These are phyloP conservation scores for Scaptomyza reducta DNA, from an alignment of 2,888 invertebrate species.

Conservation along the genomic window DNA sequence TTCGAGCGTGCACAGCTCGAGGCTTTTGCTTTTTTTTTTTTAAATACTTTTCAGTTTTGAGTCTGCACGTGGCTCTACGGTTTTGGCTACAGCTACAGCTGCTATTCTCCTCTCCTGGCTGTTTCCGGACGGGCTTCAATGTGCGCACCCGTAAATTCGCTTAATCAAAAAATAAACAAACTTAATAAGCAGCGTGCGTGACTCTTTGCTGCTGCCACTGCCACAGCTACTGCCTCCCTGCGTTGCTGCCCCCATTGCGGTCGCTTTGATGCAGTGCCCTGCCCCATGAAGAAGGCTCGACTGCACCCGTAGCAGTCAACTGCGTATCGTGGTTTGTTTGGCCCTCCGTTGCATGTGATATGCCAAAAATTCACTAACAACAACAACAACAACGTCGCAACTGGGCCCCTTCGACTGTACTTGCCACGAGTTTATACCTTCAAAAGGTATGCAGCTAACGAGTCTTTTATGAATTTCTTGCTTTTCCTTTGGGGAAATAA, in stretches of 20 bases:
- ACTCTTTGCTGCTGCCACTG: conserved; percentile 23
- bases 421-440: neutral
- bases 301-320: conserved; percentile 18
- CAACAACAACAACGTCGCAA: conserved; percentile 3
- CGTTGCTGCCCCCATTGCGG: conserved; percentile 24
- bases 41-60: conserved; percentile 38
- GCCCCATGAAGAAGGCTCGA: conserved; percentile 9
- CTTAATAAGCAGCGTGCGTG: conserved; percentile 60
- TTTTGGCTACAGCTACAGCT: conserved; percentile 13
- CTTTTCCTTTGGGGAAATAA: neutral
- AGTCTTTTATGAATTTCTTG: neutral
- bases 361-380: conserved; percentile 48
- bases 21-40: conserved; percentile 7
- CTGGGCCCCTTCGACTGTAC: conserved; percentile 27
- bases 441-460: neutral
- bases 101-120: neutral
- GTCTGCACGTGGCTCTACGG: conserved; percentile 39
- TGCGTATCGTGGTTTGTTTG: conserved; percentile 8
- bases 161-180: conserved; percentile 77
- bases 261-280: conserved; percentile 50
- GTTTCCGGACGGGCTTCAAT: conserved; percentile 20
- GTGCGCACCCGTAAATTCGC: conserved; percentile 57
- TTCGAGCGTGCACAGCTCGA: conserved; percentile 62
- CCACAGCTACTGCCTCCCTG: neutral
- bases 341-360: conserved; percentile 44